These are phyloP conservation scores for Cryptus viduatorius DNA, from an alignment of 2,888 invertebrate genomes.

Conservation along the genomic window DNA sequence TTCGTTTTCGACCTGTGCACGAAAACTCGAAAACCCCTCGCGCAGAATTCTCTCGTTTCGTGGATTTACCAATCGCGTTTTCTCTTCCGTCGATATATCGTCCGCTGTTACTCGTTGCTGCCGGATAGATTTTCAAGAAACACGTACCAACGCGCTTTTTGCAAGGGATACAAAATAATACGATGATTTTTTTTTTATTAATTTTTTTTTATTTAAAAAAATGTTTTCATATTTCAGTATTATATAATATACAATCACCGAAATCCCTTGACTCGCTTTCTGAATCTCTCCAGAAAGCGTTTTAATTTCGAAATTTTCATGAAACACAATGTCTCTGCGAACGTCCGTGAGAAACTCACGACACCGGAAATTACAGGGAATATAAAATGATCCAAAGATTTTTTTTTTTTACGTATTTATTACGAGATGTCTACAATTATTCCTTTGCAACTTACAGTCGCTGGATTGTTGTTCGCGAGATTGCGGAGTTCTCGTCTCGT, in stretches of 20 bases:
- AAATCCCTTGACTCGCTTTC: too few relatives aligned
- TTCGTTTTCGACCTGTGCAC: constrained; percentile 55
- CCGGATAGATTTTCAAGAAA: constrained; percentile 46
- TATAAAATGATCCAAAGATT: background rate
- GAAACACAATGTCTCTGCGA: too few relatives aligned
- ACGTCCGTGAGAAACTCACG: background rate
- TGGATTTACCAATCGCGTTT: constrained; percentile 48
- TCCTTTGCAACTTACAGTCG: background rate
- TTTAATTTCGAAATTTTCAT: too few relatives aligned
- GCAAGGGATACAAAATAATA: too few relatives aligned
- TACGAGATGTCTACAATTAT: background rate
- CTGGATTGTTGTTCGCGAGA: background rate
- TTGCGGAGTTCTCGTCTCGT: constrained; percentile 18
- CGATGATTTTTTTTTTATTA: too few relatives aligned
- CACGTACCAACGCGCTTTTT: constrained; percentile 40
- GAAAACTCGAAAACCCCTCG: constrained; percentile 43
- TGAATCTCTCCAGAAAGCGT: too few relatives aligned
- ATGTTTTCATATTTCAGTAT: too few relatives aligned
- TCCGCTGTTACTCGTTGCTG: constrained; percentile 11
- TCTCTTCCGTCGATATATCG: constrained; percentile 41
- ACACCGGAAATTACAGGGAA: too few relatives aligned
- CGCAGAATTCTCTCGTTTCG: constrained; percentile 44
- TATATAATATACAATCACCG: too few relatives aligned
- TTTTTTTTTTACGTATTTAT: too few relatives aligned
- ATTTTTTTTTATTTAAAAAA: too few relatives aligned